Base-by-base conservation (phyloP, 2,113 vertebrate genomes). In the Hucho hucho region DNA sequence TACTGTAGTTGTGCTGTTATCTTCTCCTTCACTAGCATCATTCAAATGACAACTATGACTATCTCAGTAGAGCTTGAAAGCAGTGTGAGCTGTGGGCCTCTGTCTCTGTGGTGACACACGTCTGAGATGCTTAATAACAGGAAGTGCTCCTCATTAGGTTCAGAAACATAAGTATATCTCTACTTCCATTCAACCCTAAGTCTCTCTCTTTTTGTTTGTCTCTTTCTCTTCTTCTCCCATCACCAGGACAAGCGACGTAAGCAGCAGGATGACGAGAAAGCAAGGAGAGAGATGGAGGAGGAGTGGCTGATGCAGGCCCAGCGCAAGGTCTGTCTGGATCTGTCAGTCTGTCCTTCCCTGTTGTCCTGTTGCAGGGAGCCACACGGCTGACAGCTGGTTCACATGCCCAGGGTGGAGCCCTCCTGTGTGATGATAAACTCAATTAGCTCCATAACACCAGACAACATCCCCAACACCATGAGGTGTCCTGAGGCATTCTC, bases 251-350 rank as follows among this genome's bases (percentile, higher is more conserved):
- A 91, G 74, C 85, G 81, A 75, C 83, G 70, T 29, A 84, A 87
- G 70, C 90, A 91, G 75, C 91, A 93, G 77, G 86, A 87, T 68
- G 88, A 94, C 77, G 73, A 91, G 70, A 79, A 83, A 6, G 85
- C 78, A 69, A 85, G 83, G 79, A 79, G 88, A 29, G 90, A 93
- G 77, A 89, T 90, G 73, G 90, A 92, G 24, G 91, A 93, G 25
- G 92, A 93, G 83, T 87, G 81, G 77, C 77, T 93, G 73, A 91
- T 91, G 59, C 81, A 86, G 49, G 83, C 91, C 64, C 89, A 92
- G 72, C 84, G 90, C 70, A 91, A 95, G 92, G 93, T 87, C 28
- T 28, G 58, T 68, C 76, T 26, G 5, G 13, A 1, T 73, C 84
- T 61, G 37, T 53, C 29, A 26, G 37, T 37, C 16, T 67, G 14